Evolutionary conservation across 92 coral and sea anemone species (phyloP).

Genomic region (Palythoa grandiflora): DNA sequence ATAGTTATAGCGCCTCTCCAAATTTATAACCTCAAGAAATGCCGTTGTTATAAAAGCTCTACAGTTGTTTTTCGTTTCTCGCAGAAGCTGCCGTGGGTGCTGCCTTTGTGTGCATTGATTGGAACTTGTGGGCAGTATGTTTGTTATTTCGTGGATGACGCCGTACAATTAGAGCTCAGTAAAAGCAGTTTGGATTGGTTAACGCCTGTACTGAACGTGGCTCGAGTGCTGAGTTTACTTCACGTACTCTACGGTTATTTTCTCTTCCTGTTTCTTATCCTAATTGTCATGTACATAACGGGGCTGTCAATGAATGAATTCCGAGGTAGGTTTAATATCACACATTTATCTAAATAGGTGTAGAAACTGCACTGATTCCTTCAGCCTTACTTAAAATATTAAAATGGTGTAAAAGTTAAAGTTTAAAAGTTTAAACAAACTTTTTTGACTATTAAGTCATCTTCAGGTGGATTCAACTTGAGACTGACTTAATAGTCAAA

Average conservation of each 20-base stretch:
- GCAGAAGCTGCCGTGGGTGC: constrained; percentile 83
- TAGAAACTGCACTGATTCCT: background rate
- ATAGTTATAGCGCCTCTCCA: no score
- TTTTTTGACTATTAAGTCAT: no score
- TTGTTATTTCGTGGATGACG: constrained; percentile 89
- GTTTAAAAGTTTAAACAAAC: no score
- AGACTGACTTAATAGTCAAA: no score
- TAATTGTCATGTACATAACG: constrained; percentile 83
- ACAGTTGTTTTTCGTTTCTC: background rate
- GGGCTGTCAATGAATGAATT: constrained; percentile 95
- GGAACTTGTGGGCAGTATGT: constrained; percentile 91
- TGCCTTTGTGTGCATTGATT: constrained; percentile 69
- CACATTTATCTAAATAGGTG: background rate
- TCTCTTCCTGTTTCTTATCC: constrained; percentile 80
- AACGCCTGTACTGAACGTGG: constrained; percentile 68
- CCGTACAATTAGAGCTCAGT: constrained; percentile 83
- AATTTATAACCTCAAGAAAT: no score
- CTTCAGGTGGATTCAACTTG: no score
- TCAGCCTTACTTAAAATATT: no score
- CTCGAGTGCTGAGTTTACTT: constrained; percentile 79
- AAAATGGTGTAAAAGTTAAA: no score
- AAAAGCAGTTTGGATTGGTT: constrained; percentile 60
- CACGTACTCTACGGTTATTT: constrained; percentile 92
- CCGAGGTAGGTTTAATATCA: constrained; percentile 66
- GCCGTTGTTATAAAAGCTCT: background rate